phyloP scores from a whole-genome alignment of 2,113 vertebrate genomes.

The Colistium nudipinnis region DNA sequence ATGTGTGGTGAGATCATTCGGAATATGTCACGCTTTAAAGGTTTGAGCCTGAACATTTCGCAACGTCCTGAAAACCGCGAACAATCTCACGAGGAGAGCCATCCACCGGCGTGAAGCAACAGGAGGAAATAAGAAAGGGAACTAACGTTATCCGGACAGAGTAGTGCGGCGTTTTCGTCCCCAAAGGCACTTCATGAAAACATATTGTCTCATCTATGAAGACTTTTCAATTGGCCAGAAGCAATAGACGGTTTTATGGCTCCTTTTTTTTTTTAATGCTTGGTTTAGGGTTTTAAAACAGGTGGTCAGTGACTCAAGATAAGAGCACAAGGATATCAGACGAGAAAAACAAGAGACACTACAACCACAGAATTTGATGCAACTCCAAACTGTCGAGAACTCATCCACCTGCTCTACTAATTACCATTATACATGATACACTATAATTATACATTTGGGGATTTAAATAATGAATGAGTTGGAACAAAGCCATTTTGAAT shows the following conservation, averaged over 20 bases:
- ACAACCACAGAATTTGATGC: background rate
- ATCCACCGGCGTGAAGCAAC: conserved; percentile 7
- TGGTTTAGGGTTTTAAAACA: conserved; percentile 5
- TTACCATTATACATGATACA: background rate
- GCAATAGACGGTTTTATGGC: background rate
- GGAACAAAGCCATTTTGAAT: background rate
- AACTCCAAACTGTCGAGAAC: background rate
- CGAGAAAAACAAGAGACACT: background rate
- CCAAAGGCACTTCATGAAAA: background rate
- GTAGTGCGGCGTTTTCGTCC: background rate
- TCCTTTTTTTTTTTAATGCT: conserved; percentile 27
- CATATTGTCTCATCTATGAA: conserved; percentile 3
- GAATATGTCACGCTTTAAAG: background rate
- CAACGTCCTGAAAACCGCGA: conserved; percentile 26
- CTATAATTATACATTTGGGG: background rate
- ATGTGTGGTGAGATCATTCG: background rate
- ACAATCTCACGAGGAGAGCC: conserved; percentile 21
- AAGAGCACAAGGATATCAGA: background rate
- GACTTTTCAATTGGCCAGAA: background rate
- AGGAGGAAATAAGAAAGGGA: conserved; percentile 47
- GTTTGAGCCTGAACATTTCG: conserved; percentile 6
- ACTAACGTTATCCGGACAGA: conserved; percentile 9
- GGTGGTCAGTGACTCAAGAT: background rate
- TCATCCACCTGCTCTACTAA: background rate
- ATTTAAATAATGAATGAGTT: background rate